These are phyloP conservation scores for Aphidoletes aphidimyza DNA, from an alignment of 2,888 invertebrate species.

Conservation along the genomic window DNA sequence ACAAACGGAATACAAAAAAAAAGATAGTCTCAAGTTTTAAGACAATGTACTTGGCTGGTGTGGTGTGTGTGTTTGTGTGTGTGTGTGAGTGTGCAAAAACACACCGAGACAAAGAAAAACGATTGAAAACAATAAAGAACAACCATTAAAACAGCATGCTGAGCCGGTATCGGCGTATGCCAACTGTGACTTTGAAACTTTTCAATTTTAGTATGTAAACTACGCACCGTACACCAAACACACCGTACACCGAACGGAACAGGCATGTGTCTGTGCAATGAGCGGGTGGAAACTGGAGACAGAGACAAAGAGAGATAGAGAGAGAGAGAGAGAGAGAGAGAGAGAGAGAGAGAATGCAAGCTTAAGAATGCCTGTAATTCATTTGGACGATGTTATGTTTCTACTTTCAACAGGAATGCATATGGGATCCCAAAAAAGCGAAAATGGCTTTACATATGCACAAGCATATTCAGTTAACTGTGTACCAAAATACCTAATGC, in stretches of 20 bases:
- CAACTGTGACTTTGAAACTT: conserved; percentile 51
- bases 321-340: too few species aligned
- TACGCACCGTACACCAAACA: background rate
- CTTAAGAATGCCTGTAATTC: conserved; percentile 12
- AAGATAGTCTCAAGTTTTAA: background rate
- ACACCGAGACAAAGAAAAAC: conserved; percentile 48
- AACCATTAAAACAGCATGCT: conserved; percentile 51
- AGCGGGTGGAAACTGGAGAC: too few species aligned
- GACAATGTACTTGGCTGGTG: conserved; percentile 51
- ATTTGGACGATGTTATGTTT: background rate
- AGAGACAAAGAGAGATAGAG: too few species aligned
- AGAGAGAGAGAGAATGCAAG: conserved; percentile 16
- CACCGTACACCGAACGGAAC: too few species aligned
- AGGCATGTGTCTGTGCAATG: too few species aligned
- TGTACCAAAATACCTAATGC: too few species aligned
- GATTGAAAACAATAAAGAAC: conserved; percentile 51
- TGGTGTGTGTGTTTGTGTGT: too few species aligned
- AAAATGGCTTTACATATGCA: background rate
- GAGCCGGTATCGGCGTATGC: conserved; percentile 51
- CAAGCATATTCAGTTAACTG: too few species aligned
- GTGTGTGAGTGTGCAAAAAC: background rate
- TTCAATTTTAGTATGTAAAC: background rate
- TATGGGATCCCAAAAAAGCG: conserved; percentile 18
- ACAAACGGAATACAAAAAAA: background rate
- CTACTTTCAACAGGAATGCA: background rate